phyloP scores from a whole-genome alignment of 92 coral and sea anemone species.

The Epizoanthus stellaris region DNA sequence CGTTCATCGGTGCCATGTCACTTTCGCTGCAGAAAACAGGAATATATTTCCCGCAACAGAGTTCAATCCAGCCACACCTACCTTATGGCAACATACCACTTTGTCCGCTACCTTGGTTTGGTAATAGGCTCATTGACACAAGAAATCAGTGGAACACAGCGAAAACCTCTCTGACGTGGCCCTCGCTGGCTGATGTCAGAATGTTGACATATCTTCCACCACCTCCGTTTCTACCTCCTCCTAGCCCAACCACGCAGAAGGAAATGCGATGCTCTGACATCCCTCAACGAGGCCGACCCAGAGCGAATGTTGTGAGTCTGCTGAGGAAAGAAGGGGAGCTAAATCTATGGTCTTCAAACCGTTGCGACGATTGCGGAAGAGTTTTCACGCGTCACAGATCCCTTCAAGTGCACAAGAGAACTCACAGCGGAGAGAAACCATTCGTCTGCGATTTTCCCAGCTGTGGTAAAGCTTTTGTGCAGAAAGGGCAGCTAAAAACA shows the following conservation, averaged over 20 bases:
- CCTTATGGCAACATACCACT: slow-evolving; percentile 37
- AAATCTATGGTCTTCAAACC: slow-evolving; percentile 64
- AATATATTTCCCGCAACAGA: slow-evolving; percentile 37
- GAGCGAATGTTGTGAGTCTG: slow-evolving; percentile 56
- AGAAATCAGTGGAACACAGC: slow-evolving; percentile 36
- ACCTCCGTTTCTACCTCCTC: slow-evolving; percentile 30
- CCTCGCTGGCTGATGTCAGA: slow-evolving; percentile 6
- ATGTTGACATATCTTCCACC: slow-evolving; percentile 22
- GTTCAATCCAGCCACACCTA: slow-evolving; percentile 29
- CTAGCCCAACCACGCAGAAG: slow-evolving; percentile 24
- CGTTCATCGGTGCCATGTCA: slow-evolving; percentile 3
- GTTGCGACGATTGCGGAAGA: slow-evolving; percentile 68
- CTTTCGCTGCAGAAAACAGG: slow-evolving; percentile 31
- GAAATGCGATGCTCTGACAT: slow-evolving; percentile 31
- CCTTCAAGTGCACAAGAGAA: slow-evolving; percentile 68
- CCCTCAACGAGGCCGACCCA: slow-evolving; percentile 73
- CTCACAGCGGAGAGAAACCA: slow-evolving; percentile 68
- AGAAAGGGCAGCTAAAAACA: slow-evolving; percentile 68
- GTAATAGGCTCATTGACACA: slow-evolving; percentile 32
- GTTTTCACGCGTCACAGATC: slow-evolving; percentile 73
- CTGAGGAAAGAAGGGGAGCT: slow-evolving; percentile 61
- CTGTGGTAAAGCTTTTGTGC: slow-evolving; percentile 71
- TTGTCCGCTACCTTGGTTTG: slow-evolving; percentile 30
- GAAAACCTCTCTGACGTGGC: slow-evolving; percentile 31
- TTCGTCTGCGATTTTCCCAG: slow-evolving; percentile 62